Evolutionary conservation across 2,113 vertebrate species (phyloP).

Genomic region (Mustela lutreola): DNA sequence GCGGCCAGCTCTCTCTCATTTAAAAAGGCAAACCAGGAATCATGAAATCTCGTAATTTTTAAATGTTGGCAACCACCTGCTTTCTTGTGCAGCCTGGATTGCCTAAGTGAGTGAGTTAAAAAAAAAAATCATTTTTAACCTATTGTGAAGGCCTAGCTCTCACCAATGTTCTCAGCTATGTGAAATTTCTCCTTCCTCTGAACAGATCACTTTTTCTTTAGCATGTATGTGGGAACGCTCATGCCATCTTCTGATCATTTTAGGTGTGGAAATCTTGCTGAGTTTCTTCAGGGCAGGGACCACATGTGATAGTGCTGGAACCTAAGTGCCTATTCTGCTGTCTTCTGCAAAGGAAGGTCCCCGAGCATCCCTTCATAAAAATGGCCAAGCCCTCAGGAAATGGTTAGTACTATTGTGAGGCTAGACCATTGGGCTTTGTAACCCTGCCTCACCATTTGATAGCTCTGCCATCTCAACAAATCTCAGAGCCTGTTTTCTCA

Average conservation of each 20-base stretch:
- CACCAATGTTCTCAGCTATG: neutral
- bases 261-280: neutral
- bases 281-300: neutral
- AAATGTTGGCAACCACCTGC: neutral
- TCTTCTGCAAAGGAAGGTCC: neutral
- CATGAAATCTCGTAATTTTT: neutral
- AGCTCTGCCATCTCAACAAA: neutral
- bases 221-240: neutral
- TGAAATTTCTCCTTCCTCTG: neutral
- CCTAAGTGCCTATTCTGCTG: neutral
- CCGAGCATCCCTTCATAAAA: neutral
- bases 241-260: neutral
- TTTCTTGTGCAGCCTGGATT: neutral
- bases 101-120: neutral
- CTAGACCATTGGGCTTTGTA: neutral
- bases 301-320: neutral
- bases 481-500: neutral
- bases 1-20: neutral
- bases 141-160: neutral
- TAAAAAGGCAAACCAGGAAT: neutral
- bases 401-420: neutral
- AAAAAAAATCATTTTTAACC: neutral
- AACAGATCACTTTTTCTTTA: neutral
- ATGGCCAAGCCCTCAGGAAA: neutral
- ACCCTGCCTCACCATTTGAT: no score